These are phyloP conservation scores for Sycophaga agraensis DNA, from an alignment of 1,140 invertebrate genomes.

Conservation along the genomic window DNA sequence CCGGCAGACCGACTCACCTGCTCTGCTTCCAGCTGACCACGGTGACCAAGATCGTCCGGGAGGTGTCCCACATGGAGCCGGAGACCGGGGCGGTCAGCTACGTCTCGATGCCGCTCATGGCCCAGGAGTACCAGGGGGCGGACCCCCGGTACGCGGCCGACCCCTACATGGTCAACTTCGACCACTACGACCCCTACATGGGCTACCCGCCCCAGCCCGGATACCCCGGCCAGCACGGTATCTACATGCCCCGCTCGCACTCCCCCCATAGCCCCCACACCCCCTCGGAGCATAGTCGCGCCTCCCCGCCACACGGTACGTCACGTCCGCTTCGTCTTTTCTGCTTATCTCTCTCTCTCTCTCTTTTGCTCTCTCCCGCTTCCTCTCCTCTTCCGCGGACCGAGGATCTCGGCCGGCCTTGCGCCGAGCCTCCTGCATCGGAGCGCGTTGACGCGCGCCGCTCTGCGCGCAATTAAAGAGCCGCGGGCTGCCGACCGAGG, in stretches of 20 bases:
- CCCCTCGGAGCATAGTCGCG: constrained; percentile 56
- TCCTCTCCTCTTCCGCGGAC: background rate
- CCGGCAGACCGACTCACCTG: too few relatives aligned
- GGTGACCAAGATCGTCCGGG: constrained; percentile 67
- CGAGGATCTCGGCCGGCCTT: background rate
- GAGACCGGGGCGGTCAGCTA: constrained; percentile 60
- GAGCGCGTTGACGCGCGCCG: too few relatives aligned
- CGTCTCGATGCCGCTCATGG: constrained; percentile 55
- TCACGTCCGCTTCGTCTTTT: constrained; percentile 19
- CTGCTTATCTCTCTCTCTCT: constrained; percentile 27
- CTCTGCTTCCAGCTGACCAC: constrained; percentile 62
- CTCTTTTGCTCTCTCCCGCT: background rate
- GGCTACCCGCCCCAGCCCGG: constrained; percentile 53
- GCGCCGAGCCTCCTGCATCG: too few relatives aligned
- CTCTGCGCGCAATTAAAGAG: too few relatives aligned
- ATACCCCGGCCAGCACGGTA: constrained; percentile 53
- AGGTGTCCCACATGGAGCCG: constrained; percentile 68
- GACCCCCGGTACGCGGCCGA: constrained; percentile 53
- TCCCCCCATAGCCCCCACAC: constrained; percentile 56
- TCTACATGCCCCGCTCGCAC: constrained; percentile 54
- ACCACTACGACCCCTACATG: constrained; percentile 54
- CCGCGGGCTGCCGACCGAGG: too few relatives aligned
- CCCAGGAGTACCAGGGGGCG: constrained; percentile 53
- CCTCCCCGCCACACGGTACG: constrained; percentile 54
- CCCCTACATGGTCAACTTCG: constrained; percentile 56